phyloP scores from a whole-genome alignment of 2,113 vertebrate species.

The Thamnophis sirtalis region DNA sequence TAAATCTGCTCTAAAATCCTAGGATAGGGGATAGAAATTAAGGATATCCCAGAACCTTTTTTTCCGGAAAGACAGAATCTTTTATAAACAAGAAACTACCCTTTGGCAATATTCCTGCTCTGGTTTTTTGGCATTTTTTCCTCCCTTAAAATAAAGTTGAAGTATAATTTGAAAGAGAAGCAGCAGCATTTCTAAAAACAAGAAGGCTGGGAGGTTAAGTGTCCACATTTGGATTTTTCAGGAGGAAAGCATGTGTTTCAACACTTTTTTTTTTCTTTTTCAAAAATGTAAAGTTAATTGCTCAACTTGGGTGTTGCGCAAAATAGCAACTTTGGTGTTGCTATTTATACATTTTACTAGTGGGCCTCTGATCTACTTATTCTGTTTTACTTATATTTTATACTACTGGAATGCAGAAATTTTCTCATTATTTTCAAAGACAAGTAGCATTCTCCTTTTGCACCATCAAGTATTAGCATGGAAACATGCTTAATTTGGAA shows the following conservation, averaged over 20 bases:
- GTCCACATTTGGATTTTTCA: background rate
- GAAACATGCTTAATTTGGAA: background rate
- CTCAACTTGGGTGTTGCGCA: background rate
- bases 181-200: slow-evolving; percentile 13
- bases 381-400: background rate
- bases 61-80: background rate
- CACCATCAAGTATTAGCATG: background rate
- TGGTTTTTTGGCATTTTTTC: background rate
- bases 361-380: background rate
- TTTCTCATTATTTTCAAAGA: background rate
- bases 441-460: background rate
- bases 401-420: background rate
- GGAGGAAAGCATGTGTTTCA: slow-evolving; percentile 8
- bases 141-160: background rate
- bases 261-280: background rate
- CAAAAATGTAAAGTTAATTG: background rate
- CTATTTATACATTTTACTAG: background rate
- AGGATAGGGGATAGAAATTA: background rate
- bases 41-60: background rate
- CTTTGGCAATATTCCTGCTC: background rate
- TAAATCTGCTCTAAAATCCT: background rate
- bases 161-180: background rate
- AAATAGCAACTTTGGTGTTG: background rate
- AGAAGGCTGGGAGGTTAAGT: background rate
- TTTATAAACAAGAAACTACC: background rate